A percentile compares a stretch with the other conserved stretches of the same genome.
phyloP scores from a whole-genome alignment of 2,113 vertebrate genomes.

The Albula goreensis region DNA sequence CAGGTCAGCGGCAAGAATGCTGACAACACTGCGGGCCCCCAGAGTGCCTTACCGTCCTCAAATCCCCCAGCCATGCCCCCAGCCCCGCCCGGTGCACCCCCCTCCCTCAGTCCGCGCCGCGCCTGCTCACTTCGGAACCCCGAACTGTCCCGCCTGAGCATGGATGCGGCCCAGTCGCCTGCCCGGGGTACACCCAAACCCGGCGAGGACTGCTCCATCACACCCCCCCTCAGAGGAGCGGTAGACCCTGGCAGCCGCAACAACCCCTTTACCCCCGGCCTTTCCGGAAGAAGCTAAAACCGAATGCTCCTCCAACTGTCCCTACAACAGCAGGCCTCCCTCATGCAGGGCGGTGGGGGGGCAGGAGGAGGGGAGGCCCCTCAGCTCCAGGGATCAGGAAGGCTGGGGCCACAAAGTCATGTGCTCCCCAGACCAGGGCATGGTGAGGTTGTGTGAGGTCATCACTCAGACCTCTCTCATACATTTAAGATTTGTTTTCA shows the following conservation, averaged over 20 bases:
- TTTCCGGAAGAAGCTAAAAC: constrained; percentile 9
- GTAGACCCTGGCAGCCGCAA: constrained; percentile 51
- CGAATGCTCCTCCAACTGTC: background rate
- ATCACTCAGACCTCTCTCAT: background rate
- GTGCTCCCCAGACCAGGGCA: background rate
- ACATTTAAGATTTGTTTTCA: no score
- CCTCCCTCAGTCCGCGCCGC: constrained; percentile 67
- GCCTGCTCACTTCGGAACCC: constrained; percentile 71
- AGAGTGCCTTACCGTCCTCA: constrained; percentile 72
- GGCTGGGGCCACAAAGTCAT: no score
- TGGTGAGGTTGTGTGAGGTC: background rate
- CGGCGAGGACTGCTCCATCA: constrained; percentile 58
- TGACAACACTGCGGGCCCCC: constrained; percentile 59
- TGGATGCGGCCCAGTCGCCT: constrained; percentile 69
- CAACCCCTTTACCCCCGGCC: background rate
- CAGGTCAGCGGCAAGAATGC: constrained; percentile 69
- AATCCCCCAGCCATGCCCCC: constrained; percentile 48
- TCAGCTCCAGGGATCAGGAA: background rate
- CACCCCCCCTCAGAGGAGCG: constrained; percentile 65
- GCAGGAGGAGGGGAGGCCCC: background rate
- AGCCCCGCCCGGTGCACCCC: constrained; percentile 60
- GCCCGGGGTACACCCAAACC: constrained; percentile 76
- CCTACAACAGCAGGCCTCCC: background rate
- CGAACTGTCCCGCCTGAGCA: constrained; percentile 64
- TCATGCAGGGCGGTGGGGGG: background rate